phyloP scores from a whole-genome alignment of 2,113 vertebrate species.

The Forbesichthys agassizii region DNA sequence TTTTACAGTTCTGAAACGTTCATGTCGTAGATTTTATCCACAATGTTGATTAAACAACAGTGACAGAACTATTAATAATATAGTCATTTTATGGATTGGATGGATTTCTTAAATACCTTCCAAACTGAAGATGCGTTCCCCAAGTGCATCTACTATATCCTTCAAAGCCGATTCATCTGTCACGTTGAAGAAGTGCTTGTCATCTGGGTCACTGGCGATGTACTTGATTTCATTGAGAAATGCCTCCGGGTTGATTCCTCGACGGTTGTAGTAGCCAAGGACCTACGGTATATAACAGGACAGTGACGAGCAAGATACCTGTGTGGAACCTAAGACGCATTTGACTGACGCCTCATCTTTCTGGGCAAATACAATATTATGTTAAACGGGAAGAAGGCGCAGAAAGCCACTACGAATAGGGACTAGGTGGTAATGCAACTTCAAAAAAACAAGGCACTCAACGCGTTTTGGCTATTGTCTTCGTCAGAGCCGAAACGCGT shows the following conservation, averaged over 20 bases:
- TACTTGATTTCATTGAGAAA: constrained; percentile 96
- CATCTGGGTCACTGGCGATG: constrained; percentile 94
- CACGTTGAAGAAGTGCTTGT: constrained; percentile 98
- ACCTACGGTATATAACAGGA: constrained; percentile 76
- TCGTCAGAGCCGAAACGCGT: too few species aligned
- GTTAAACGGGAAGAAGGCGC: too few species aligned
- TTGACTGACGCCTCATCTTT: background rate
- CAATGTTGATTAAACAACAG: background rate
- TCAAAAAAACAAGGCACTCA: too few species aligned
- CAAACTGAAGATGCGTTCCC: constrained; percentile 94
- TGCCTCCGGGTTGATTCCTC: constrained; percentile 93
- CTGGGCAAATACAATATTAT: background rate
- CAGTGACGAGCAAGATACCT: background rate
- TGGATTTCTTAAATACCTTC: constrained; percentile 78
- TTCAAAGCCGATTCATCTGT: constrained; percentile 93
- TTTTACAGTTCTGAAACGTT: constrained; percentile 21
- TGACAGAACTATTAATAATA: too few species aligned
- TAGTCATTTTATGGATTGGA: too few species aligned
- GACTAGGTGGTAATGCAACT: too few species aligned
- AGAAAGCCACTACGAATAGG: too few species aligned
- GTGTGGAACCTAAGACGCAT: background rate
- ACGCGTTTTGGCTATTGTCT: too few species aligned
- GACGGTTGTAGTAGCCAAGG: constrained; percentile 94
- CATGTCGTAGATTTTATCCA: background rate
- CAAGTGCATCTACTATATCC: constrained; percentile 94